Percentiles rank a stretch among this genome's conserved stretches.
Conservation (phyloP, 2,113 vertebrate species). For the Gila orcuttii region DNA sequence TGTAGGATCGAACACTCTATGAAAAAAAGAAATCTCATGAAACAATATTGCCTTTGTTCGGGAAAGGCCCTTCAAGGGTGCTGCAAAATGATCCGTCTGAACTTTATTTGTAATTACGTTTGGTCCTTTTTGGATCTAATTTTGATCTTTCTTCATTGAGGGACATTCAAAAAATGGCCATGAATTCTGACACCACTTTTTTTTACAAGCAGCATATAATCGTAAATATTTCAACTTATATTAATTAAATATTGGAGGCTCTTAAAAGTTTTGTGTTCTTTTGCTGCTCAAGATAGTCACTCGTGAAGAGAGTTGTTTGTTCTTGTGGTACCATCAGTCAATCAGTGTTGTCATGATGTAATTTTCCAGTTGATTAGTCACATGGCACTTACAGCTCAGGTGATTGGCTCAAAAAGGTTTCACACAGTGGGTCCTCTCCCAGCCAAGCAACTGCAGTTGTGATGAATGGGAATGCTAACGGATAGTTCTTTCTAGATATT, state of each 20-base stretch:
- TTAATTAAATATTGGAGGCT: no score
- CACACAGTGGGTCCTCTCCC: not conserved
- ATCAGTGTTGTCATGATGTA: not conserved
- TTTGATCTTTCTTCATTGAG: not conserved
- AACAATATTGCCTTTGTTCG: constrained; percentile 39
- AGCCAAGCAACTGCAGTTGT: not conserved
- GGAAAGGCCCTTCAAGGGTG: not conserved
- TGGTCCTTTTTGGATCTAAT: not conserved
- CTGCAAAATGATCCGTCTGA: constrained; percentile 18
- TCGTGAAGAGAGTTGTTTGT: not conserved
- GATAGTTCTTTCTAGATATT: not conserved
- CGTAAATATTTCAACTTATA: not conserved
- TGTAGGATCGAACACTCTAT: not conserved
- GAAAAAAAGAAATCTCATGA: constrained; percentile 28
- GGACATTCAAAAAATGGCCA: not conserved
- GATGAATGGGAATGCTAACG: not conserved
- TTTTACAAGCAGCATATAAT: not conserved
- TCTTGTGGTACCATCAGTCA: not conserved
- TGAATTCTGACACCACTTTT: not conserved
- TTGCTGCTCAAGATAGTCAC: not conserved
- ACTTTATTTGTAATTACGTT: constrained; percentile 25
- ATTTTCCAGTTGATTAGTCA: not conserved
- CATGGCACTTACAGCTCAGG: not conserved
- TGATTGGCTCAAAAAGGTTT: not conserved
- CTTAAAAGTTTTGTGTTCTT: no score